These are phyloP conservation scores for Anarrhichthys ocellatus DNA, from an alignment of 2,113 vertebrate species.

Conservation along the genomic window DNA sequence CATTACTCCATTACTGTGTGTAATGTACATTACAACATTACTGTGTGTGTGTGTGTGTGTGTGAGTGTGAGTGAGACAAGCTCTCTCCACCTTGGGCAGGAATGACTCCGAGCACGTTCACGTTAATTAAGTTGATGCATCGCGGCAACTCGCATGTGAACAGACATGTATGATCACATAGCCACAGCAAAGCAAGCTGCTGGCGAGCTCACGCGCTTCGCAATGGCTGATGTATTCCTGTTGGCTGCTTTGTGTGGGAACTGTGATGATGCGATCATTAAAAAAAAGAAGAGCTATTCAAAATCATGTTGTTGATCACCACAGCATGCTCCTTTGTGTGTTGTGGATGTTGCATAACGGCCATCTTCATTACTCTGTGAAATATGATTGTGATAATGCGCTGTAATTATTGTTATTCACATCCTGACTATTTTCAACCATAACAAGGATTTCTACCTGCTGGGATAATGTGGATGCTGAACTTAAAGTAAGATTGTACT, in stretches of 20 bases:
- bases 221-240: constrained; percentile 1
- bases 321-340: background rate
- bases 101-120: constrained; percentile 72
- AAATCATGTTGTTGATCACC: constrained; percentile 30
- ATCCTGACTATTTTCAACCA: constrained; percentile 1
- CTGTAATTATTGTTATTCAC: constrained; percentile 19
- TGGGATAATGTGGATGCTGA: background rate
- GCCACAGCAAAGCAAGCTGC: constrained; percentile 66
- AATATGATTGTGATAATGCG: constrained; percentile 6
- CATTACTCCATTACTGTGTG: no score
- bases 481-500: background rate
- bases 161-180: constrained; percentile 68
- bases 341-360: constrained; percentile 15
- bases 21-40: no score
- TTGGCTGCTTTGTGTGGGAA: constrained; percentile 15
- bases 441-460: background rate
- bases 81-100: constrained; percentile 66
- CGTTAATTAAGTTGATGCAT: constrained; percentile 79
- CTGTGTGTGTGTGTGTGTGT: background rate
- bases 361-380: constrained; percentile 16
- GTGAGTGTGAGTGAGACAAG: constrained; percentile 58
- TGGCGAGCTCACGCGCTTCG: constrained; percentile 17
- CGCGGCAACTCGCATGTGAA: constrained; percentile 74
- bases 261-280: constrained; percentile 26
- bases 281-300: constrained; percentile 12